phyloP scores from a whole-genome alignment of 2,888 invertebrate species.

The Lymantria dispar region DNA sequence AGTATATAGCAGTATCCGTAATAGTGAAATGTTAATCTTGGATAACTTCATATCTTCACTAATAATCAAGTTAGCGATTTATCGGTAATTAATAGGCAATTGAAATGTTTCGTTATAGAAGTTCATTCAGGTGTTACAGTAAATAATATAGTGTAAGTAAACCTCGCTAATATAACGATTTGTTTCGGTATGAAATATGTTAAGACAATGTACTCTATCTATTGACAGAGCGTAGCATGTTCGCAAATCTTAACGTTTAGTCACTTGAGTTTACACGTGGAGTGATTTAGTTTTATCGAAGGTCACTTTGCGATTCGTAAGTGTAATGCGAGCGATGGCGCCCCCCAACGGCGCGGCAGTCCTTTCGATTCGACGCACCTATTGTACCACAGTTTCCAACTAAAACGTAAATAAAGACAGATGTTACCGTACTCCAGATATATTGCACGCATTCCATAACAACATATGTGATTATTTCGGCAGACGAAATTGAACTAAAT shows the following conservation, averaged over 20 bases:
- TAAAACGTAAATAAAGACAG: constrained; percentile 81
- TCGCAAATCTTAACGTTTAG: background rate
- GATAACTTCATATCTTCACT: no score
- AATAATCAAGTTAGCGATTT: no score
- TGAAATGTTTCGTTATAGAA: no score
- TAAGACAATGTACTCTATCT: background rate
- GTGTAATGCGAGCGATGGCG: constrained; percentile 12
- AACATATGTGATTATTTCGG: constrained; percentile 20
- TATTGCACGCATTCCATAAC: constrained; percentile 34
- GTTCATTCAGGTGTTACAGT: no score
- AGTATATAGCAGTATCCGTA: no score
- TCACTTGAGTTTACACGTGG: no score
- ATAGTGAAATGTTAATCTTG: no score
- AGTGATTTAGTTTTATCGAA: background rate
- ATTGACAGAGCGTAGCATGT: background rate
- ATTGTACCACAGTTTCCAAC: constrained; percentile 74
- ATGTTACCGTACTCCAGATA: constrained; percentile 77
- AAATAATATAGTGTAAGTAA: background rate
- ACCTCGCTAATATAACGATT: constrained; percentile 6
- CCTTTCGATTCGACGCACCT: constrained; percentile 68
- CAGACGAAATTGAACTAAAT: constrained; percentile 32
- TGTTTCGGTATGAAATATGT: constrained; percentile 4
- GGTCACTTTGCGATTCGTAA: background rate
- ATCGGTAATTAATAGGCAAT: no score
- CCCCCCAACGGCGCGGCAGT: constrained; percentile 28